Base-by-base conservation (phyloP, 2,797 vertebrate genomes). In the Linurgus olivaceus region DNA sequence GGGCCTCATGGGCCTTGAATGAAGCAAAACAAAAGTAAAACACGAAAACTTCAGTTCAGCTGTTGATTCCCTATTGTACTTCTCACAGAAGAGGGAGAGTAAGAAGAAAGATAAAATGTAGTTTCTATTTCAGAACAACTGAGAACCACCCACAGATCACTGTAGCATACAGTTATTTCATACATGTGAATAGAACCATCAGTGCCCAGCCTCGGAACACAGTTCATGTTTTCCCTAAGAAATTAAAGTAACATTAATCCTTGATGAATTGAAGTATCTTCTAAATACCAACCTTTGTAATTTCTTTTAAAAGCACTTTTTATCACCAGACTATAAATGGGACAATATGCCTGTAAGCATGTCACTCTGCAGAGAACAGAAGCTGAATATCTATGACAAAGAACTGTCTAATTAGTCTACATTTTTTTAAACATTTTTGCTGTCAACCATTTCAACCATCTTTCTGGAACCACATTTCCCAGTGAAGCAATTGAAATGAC, bases 341-440 rank as follows among this genome's bases (percentile, higher is more conserved):
- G 44, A 35, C 84, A 94, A 35, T 77, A 71, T 63, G 33, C 74
- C 74, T 93, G 78, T 87, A 80, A 96, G 61, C 17, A 26, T 83
- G 59, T 59, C 62, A 71, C 84, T 93, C 62, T 61, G 38, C 78
- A 88, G 40, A 95, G 91, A 97, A 95, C 44, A 95, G 87, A 52
- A 70, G 48, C 70, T 90, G 40, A 84, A n/a, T 72, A 95, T 52
- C 51, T 85, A n/a, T 96, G 85, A 95, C 73, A 94, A 96, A 95
- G 68, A 96, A 93, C 70, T 90, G 71, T 88, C 86, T 88, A 97
- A 97, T 97, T 97, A 96, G 58, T 90, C 77, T 83, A 63, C 55
- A 92, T 94, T 96, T 96, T 86, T 78, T 42, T 86, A 95, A 97
- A 90, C 97, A 88, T 89, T 96, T 96, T 97, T 97, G 66, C 78